Base-by-base conservation (phyloP, 2,113 vertebrate genomes). In the Cichladusa arquata region DNA sequence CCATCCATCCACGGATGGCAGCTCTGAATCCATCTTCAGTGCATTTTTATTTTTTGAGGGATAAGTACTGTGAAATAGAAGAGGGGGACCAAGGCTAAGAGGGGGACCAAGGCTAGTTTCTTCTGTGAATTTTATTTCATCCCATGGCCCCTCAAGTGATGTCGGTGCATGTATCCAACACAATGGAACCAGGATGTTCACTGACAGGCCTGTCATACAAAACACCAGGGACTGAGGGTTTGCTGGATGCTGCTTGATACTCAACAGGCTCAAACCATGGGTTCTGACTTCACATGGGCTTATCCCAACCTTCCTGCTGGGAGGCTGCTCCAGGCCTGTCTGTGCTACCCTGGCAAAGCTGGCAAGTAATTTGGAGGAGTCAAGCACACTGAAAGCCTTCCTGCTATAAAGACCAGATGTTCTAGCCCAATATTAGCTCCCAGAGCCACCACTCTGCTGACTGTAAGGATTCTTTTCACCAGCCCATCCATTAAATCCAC, bases 381-480 rank as follows among this genome's bases (percentile, higher is more conserved):
- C n/a, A 25, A 69, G 73, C 13, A 57, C 19, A 25, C 10, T 45
- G 44, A 34, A 81, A 72, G 34, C 29, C 51, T 86, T 72, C 44
- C 54, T 26, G 51, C 51, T 48, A 36, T 29, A 54, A 80, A 93
- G 71, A 86, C 38, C 92, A 96, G 92, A 93, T 96, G 88, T 95
- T 96, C 74, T 29, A 88, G 47, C 15, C 56, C 81, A 85, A 24
- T 79, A 74, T 81, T 86, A 93, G 79, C 62, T 90, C 47, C 36
- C 71, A 73, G 88, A 95, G 64, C 34, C 0, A 4, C 19, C 0
- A 0, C n/a, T 80, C 73, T 54, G 58, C 64, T 92, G 85, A 93
- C 86, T 80, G 18, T 69, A 93, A 91, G 44, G 79, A 92, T 80
- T 80, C 67, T 77, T 90, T 79, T 94, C 65, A 94, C 85, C 89